Evolutionary conservation across 2,888 invertebrate genomes (phyloP).

Genomic region (Aporophyla lueneburgensis): DNA sequence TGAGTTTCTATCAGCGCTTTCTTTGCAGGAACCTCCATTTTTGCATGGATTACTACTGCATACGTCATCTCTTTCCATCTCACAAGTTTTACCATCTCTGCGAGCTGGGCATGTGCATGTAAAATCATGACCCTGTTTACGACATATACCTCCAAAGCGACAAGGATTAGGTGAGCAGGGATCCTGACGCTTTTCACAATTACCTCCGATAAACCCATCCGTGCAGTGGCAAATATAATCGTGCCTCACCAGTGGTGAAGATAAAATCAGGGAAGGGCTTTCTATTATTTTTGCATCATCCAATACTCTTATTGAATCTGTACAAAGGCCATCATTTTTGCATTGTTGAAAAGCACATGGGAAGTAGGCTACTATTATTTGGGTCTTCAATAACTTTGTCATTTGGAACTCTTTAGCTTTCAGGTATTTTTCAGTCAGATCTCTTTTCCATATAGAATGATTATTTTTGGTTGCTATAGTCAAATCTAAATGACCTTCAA

Average conservation of each 20-base stretch:
- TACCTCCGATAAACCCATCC: conserved; percentile 95
- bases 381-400: conserved; percentile 91
- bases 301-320: conserved; percentile 93
- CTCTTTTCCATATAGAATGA: conserved; percentile 92
- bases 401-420: conserved; percentile 92
- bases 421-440: conserved; percentile 92
- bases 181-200: conserved; percentile 96
- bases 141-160: conserved; percentile 95
- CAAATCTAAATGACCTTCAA: conserved; percentile 92
- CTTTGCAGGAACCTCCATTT: conserved; percentile 97
- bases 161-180: conserved; percentile 98
- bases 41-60: conserved; percentile 96
- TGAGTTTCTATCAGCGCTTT: conserved; percentile 96
- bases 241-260: conserved; percentile 95
- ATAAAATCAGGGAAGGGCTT: conserved; percentile 95
- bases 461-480: conserved; percentile 92
- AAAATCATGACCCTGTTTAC: conserved; percentile 95
- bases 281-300: conserved; percentile 94
- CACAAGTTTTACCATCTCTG: conserved; percentile 96
- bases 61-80: conserved; percentile 95
- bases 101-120: conserved; percentile 95
- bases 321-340: conserved; percentile 95
- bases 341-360: conserved; percentile 94
- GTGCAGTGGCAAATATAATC: conserved; percentile 95
- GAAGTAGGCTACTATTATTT: conserved; percentile 93